These are phyloP conservation scores for Podarcis siculus DNA, from an alignment of 2,797 vertebrate species.

Conservation along the genomic window DNA sequence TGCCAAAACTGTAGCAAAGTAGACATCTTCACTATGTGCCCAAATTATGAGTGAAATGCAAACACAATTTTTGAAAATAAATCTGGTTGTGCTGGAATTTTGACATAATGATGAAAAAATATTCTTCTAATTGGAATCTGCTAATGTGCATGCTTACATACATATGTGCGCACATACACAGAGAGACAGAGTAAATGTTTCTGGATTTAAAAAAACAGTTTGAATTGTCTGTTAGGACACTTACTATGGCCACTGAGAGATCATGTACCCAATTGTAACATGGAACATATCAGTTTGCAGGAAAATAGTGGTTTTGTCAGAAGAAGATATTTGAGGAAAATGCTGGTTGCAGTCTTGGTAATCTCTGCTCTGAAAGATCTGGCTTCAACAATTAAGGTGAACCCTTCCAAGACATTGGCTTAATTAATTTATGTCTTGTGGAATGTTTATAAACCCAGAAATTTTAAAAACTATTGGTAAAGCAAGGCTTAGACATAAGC, in stretches of 20 bases:
- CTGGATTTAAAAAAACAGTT: neutral
- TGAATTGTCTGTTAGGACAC: neutral
- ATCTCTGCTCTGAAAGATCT: neutral
- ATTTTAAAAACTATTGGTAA: neutral
- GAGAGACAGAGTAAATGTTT: neutral
- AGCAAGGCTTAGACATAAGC: neutral
- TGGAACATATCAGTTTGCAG: neutral
- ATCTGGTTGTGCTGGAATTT: neutral
- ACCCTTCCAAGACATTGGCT: neutral
- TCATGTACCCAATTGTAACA: neutral
- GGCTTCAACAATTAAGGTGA: neutral
- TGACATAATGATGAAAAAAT: neutral
- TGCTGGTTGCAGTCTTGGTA: neutral
- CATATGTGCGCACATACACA: neutral
- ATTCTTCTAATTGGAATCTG: neutral
- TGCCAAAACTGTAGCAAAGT: neutral
- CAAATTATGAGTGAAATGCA: neutral
- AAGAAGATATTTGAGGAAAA: neutral
- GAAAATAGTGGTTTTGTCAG: neutral
- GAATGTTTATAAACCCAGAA: neutral
- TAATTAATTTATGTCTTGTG: neutral
- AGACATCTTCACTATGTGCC: neutral
- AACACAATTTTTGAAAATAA: neutral
- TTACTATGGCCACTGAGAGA: neutral
- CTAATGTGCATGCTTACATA: too few relatives aligned